Evolutionary conservation across 2,113 vertebrate species (phyloP).

Genomic region (Sorex fumeus): DNA sequence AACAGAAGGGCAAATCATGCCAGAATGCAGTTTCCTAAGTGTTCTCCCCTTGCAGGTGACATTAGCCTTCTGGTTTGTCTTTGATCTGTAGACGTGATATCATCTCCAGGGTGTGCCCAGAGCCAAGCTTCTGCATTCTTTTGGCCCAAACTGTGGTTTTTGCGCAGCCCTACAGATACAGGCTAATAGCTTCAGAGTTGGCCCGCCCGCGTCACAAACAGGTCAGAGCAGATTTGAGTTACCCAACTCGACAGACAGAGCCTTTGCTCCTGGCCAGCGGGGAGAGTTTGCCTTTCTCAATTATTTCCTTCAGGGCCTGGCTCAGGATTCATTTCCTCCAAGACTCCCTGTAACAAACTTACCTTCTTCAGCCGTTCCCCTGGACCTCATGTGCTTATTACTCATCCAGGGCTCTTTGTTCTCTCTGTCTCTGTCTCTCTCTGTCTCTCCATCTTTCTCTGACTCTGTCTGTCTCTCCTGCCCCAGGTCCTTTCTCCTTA

Average conservation of each 20-base stretch:
- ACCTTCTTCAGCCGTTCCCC: conserved; percentile 28
- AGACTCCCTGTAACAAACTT: conserved; percentile 20
- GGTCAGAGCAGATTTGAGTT: conserved; percentile 79
- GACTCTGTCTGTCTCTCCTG: background rate
- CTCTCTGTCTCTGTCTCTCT: background rate
- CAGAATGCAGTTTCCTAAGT: conserved; percentile 41
- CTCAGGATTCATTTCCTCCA: conserved; percentile 70
- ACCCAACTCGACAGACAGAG: conserved; percentile 49
- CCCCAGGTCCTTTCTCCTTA: background rate
- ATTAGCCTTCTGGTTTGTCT: conserved; percentile 22
- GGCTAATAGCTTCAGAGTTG: conserved; percentile 45
- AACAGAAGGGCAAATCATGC: conserved; percentile 54
- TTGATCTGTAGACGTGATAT: conserved; percentile 80
- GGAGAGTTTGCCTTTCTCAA: conserved; percentile 73
- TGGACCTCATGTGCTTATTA: conserved; percentile 47
- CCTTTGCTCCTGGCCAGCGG: conserved; percentile 49
- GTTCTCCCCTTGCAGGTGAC: conserved; percentile 74
- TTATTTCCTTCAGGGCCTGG: conserved; percentile 76
- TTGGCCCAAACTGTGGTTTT: conserved; percentile 68
- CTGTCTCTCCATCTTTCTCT: too few species aligned
- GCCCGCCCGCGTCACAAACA: conserved; percentile 66
- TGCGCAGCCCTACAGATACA: conserved; percentile 44
- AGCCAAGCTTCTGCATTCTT: conserved; percentile 76
- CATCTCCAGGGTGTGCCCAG: conserved; percentile 50
- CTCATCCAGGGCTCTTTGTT: conserved; percentile 1